Percentiles rank a stretch among this genome's conserved stretches.
Evolutionary conservation across 1,140 invertebrate species (phyloP).

Genomic region (Battus philenor): DNA sequence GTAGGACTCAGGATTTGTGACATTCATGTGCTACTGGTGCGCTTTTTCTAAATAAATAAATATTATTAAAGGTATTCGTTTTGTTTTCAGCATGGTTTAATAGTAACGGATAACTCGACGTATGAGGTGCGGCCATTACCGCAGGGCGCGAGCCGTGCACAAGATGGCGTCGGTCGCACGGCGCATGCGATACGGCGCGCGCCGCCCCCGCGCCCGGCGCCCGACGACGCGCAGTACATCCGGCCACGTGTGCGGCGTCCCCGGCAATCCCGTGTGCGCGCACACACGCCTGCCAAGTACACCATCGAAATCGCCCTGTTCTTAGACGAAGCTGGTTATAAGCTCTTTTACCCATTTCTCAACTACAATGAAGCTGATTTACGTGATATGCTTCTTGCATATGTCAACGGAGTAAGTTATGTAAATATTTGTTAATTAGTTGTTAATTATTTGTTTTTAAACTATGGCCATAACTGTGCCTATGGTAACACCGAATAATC

Average conservation of each 20-base stretch:
- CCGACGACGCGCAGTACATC: constrained; percentile 45
- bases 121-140: constrained; percentile 80
- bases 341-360: constrained; percentile 82
- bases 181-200: constrained; percentile 78
- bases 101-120: constrained; percentile 79
- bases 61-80: no score
- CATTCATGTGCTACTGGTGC: no score
- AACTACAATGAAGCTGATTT: constrained; percentile 80
- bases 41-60: no score
- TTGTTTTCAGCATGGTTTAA: constrained; percentile 77
- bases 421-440: not conserved
- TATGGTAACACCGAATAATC: no score
- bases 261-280: constrained; percentile 37
- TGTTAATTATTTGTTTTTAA: no score
- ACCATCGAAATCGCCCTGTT: constrained; percentile 84
- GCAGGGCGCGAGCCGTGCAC: constrained; percentile 38
- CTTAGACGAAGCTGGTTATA: constrained; percentile 83
- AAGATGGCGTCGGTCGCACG: constrained; percentile 38
- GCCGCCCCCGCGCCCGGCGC: constrained; percentile 46
- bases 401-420: constrained; percentile 82
- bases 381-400: constrained; percentile 83
- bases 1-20: no score
- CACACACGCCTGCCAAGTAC: constrained; percentile 57
- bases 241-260: constrained; percentile 26
- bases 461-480: no score